Evolutionary conservation across 2,797 vertebrate species (phyloP), one percentile per base, ranked within the genome.

Genomic region (Enteromius trimaculatus): DNA sequence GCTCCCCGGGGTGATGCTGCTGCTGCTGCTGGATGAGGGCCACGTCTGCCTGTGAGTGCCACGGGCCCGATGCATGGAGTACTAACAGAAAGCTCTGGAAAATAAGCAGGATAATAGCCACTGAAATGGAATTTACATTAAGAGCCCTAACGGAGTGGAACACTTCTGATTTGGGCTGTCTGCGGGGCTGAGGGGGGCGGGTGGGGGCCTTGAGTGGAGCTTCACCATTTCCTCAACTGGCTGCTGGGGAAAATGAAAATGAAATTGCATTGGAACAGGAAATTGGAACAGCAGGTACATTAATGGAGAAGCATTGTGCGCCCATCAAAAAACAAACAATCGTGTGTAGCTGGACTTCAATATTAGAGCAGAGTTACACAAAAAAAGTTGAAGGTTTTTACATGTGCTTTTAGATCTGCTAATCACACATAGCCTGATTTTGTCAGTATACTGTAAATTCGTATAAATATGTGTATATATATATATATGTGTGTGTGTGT

Each of bases 121-220:
- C 91, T 94, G 92, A 95, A 95, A 95, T 95, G 95, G 94, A 95
- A 95, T 94, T 93, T 94, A 93, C 94, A 95, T 95, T 95, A 95
- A 91, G 93, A 90, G 92, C 93, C 92, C 92, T 93, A 92, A 95
- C 92, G 91, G 93, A 94, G 92, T 95, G 92, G 92, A 91, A 89
- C 92, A 92, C 94, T 94, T 93, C 92, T 93, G 86, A 91, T 91
- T 90, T 88, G 89, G 85, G 84, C 88, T 88, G 87, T 89, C 86
- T 88, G 85, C 91, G 93, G 92, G 90, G 90, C 89, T 82, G 72
- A 82, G 6, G 64, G 88, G 87, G 86, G 84, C 88, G 90, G 90
- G 93, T 34, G 31, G 80, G 53, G 53, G 13, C 4, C 9, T 79
- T 84, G 55, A 77, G 75, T 77, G 68, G 60, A 64, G 64, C 39